These are phyloP conservation scores for Pluvialis apricaria DNA, from an alignment of 2,113 vertebrate species.

Conservation along the genomic window DNA sequence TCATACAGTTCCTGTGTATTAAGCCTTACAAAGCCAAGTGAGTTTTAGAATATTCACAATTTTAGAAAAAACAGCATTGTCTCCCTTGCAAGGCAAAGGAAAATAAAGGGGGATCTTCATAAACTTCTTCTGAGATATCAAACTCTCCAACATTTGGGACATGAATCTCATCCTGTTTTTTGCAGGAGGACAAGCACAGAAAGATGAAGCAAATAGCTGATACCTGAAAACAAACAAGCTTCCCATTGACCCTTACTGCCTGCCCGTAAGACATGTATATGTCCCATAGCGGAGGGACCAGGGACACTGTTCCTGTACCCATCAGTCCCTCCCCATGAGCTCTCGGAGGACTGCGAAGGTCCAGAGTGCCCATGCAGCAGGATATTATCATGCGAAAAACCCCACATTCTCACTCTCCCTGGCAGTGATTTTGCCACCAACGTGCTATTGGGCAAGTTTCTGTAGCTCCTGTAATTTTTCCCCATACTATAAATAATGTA, in stretches of 20 bases:
- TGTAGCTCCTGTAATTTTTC: background rate
- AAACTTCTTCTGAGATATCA: background rate
- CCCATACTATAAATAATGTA: background rate
- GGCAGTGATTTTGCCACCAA: background rate
- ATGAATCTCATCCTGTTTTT: rapidly evolving
- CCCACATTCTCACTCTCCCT: background rate
- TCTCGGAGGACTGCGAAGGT: background rate
- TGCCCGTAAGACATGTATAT: rapidly evolving
- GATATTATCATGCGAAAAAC: background rate
- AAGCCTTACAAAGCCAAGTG: background rate
- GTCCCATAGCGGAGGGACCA: background rate
- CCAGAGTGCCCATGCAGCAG: rapidly evolving
- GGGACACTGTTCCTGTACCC: background rate
- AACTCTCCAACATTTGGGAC: background rate
- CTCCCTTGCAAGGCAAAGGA: background rate
- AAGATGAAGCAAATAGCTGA: background rate
- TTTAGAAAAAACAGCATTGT: background rate
- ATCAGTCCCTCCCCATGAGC: background rate
- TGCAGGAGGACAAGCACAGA: background rate
- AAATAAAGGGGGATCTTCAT: background rate
- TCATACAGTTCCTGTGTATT: background rate
- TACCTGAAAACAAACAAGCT: background rate
- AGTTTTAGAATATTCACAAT: background rate
- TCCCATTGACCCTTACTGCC: background rate
- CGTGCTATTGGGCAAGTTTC: background rate